Base-by-base conservation (phyloP, 2,888 invertebrate genomes). In the Pycnomerus fuliginosus region DNA sequence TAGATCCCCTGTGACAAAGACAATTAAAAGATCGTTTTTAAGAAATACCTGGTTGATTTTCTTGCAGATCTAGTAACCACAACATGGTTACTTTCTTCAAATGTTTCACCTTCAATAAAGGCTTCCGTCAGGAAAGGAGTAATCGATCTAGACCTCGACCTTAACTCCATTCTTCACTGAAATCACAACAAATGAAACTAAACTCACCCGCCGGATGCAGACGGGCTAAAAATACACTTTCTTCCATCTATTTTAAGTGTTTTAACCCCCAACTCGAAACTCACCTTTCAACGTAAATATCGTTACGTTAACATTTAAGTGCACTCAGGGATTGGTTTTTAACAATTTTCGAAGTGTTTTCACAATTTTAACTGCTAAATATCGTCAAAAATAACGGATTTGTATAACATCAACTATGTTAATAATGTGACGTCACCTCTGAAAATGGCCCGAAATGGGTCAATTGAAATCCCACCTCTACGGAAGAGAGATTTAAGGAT, bases 131-230 rank as follows among this genome's bases (percentile, higher is more conserved):
- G 68, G 64, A 82, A 82, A 51, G 85, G 84, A 60, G 85, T 84
- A 65, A 80, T 82, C 22, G 85, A 85, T 57, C 84, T 79, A 59
- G 84, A 84, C 73, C 84, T 25, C 69, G 82, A 80, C 71, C 84
- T 74, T 67, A 83, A 77, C 71, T 79, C 70, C 70, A 71, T 71
- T 24, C 30, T 28, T 45, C 53, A 43, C 38, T 40, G 36, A 27
- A 40, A 16, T 23, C 16, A 34, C 17, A 36, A 29, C 8, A 27
- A 46, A 24, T 29, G 14, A 30, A 36, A 28, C n/a, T 10, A 28
- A 16, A 25, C n/a, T 43, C 47, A 24, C 47, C 47, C 35, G 22
- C 39, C 36, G 41, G 34, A 45, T 36, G 32, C 8, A 10, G 4
- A n/a, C 3, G 2, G 34, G 34, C 34, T 47, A 42, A 34, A 47